Conservation (phyloP, 2,113 vertebrate genomes). For the Seriola dumerili region DNA sequence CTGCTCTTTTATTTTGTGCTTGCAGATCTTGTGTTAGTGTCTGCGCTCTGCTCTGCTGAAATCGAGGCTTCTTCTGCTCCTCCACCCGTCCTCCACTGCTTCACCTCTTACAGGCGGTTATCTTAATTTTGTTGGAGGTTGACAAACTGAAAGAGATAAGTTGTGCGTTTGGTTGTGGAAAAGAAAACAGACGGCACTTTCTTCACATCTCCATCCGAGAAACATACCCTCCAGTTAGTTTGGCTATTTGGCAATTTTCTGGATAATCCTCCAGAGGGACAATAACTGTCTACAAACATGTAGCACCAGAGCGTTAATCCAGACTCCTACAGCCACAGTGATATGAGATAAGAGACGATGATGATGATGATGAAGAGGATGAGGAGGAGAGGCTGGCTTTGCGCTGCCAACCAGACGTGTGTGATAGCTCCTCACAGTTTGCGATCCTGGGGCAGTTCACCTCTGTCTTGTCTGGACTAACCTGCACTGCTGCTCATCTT, state of each 20-base stretch:
- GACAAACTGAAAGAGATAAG: too few species aligned
- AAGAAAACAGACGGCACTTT: background rate
- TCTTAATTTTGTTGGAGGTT: background rate
- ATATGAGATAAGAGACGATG: conserved; percentile 14
- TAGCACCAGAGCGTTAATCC: conserved; percentile 30
- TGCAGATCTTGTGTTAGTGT: conserved; percentile 8
- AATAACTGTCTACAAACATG: conserved; percentile 21
- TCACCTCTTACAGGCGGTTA: too few species aligned
- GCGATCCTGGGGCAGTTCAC: background rate
- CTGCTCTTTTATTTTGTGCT: background rate
- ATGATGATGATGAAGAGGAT: conserved; percentile 33
- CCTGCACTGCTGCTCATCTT: background rate
- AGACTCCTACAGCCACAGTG: background rate
- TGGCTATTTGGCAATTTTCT: background rate
- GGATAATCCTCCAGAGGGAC: conserved; percentile 56
- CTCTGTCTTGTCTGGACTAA: background rate
- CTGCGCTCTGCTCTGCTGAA: conserved; percentile 17
- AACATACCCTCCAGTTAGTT: background rate
- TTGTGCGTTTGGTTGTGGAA: too few species aligned
- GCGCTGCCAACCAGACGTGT: background rate
- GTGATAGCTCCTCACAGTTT: background rate
- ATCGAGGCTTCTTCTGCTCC: background rate
- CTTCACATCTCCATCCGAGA: background rate
- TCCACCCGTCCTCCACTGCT: background rate
- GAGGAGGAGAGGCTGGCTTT: conserved; percentile 32